Evolutionary conservation across 2,888 invertebrate genomes (phyloP).

Genomic region (Congeria kusceri): DNA sequence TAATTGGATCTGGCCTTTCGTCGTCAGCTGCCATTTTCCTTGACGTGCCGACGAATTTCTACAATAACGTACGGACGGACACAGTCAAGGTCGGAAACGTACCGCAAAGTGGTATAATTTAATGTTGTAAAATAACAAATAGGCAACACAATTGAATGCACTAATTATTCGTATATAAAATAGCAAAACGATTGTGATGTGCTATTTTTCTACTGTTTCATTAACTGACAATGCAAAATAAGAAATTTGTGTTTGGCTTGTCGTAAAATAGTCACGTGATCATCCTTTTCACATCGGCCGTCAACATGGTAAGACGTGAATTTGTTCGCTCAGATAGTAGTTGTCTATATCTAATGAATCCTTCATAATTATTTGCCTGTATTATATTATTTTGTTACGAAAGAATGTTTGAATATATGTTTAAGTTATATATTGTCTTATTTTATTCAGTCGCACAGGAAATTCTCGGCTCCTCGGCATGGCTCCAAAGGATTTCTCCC

Average conservation of each 20-base stretch:
- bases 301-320: slow-evolving; percentile 68
- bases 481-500: slow-evolving; percentile 99
- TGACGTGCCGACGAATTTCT: not conserved
- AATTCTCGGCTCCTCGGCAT: slow-evolving; percentile 99
- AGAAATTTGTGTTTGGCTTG: not conserved
- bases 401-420: not conserved
- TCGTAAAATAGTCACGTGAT: slow-evolving; percentile 21
- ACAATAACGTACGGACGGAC: not conserved
- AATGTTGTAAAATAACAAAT: slow-evolving; percentile 2
- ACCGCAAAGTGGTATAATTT: not conserved
- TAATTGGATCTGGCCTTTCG: not conserved
- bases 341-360: not conserved
- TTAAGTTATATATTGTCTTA: not conserved
- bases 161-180: not conserved
- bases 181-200: not conserved
- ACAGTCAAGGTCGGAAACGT: slow-evolving; percentile 5
- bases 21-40: not conserved
- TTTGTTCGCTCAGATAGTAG: not conserved
- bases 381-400: not conserved
- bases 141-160: slow-evolving; percentile 1
- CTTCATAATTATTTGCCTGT: not conserved
- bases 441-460: slow-evolving; percentile 96
- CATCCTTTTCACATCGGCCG: slow-evolving; percentile 62
- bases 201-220: too few relatives aligned
- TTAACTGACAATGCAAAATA: not conserved